phyloP scores from a whole-genome alignment of 2,888 invertebrate genomes.

The Ochropleura leucogaster region DNA sequence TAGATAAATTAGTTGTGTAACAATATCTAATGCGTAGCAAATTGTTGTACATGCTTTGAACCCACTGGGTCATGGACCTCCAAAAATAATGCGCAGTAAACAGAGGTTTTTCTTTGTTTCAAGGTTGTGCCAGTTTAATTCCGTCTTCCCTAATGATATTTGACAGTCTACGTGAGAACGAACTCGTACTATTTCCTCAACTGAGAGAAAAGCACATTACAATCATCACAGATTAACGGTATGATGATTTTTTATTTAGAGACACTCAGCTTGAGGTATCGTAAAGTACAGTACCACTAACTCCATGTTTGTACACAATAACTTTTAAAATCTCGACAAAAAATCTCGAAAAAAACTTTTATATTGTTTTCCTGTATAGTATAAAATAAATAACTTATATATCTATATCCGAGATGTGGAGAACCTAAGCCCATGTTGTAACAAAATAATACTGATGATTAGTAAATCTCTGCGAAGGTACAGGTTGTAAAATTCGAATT shows the following conservation, averaged over 20 bases:
- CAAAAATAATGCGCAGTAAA: slow-evolving; percentile 75
- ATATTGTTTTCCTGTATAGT: background rate
- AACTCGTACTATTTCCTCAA: slow-evolving; percentile 30
- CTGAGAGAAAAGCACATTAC: background rate
- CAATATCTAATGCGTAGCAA: slow-evolving; percentile 57
- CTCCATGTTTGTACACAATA: background rate
- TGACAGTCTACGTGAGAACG: slow-evolving; percentile 25
- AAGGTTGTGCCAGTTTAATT: slow-evolving; percentile 65
- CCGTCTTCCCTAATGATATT: slow-evolving; percentile 37
- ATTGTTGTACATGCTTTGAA: slow-evolving; percentile 67
- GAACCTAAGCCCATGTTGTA: background rate
- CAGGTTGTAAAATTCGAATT: slow-evolving; percentile 13
- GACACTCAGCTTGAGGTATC: background rate
- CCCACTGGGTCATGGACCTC: slow-evolving; percentile 76
- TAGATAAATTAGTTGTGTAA: slow-evolving; percentile 62
- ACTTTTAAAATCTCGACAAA: background rate
- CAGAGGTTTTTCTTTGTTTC: slow-evolving; percentile 71
- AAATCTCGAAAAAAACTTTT: too few species aligned
- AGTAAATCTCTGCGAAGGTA: background rate
- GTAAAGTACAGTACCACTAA: background rate
- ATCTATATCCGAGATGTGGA: background rate
- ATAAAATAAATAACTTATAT: background rate
- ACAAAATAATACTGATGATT: background rate
- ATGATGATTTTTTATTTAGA: background rate
- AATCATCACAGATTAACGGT: slow-evolving; percentile 5